Percentiles rank a stretch among this genome's conserved stretches.
These are phyloP conservation scores for Colossoma macropomum DNA, from an alignment of 2,113 vertebrate genomes.

Conservation along the genomic window DNA sequence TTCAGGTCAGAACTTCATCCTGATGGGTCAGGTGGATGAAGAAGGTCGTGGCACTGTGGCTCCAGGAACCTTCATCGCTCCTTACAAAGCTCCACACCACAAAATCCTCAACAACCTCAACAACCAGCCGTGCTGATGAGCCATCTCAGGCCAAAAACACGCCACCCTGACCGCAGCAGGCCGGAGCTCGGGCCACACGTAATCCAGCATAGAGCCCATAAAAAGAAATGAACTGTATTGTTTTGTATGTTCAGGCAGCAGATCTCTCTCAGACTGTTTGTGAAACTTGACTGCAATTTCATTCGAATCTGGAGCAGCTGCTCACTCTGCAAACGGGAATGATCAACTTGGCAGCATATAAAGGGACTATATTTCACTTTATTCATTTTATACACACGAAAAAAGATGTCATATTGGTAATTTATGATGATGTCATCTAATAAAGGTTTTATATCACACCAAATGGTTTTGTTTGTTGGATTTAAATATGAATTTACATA, in stretches of 20 bases:
- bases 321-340: neutral
- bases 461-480: neutral
- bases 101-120: conserved; percentile 81
- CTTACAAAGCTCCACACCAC: conserved; percentile 80
- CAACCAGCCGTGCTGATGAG: conserved; percentile 77
- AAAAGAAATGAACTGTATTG: neutral
- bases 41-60: conserved; percentile 75
- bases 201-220: neutral
- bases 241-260: neutral
- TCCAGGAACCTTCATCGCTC: conserved; percentile 82
- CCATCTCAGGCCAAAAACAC: neutral
- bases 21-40: conserved; percentile 85
- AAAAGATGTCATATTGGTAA: conserved; percentile 71
- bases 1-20: conserved; percentile 81
- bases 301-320: neutral
- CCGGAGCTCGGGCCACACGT: conserved; percentile 45
- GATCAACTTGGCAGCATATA: conserved; percentile 19
- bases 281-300: neutral
- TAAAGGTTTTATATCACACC: conserved; percentile 73
- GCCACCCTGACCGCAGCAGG: conserved; percentile 21
- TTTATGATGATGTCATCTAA: conserved; percentile 71
- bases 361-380: conserved; percentile 52
- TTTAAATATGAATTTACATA: neutral
- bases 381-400: conserved; percentile 47
- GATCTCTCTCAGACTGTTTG: neutral